Percentiles rank a stretch among this genome's conserved stretches.
Conservation (phyloP, 2,797 vertebrate genomes). For the Todus mexicanus region DNA sequence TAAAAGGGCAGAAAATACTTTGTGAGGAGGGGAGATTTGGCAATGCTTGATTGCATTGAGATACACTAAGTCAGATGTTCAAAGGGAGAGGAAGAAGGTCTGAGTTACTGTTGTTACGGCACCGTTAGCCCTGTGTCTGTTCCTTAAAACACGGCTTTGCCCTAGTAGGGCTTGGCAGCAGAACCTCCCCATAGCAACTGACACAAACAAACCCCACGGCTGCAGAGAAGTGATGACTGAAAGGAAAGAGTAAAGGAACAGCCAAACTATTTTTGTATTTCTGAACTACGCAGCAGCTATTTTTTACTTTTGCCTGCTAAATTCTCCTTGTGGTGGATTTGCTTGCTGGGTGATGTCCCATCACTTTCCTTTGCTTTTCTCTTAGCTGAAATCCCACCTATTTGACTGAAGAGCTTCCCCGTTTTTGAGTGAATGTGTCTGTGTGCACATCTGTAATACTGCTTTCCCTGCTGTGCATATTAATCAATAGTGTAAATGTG, state of each 20-base stretch:
- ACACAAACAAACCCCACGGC: constrained; percentile 40
- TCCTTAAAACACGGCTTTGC: background rate
- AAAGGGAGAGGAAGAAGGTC: background rate
- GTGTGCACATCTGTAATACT: background rate
- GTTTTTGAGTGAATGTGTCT: background rate
- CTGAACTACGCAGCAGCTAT: background rate
- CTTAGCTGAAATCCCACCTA: background rate
- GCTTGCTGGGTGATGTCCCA: background rate
- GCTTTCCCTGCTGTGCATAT: background rate
- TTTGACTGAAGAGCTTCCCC: background rate
- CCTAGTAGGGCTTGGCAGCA: background rate
- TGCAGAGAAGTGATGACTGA: background rate
- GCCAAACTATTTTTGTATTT: constrained; percentile 48
- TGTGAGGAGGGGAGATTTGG: fast-evolving
- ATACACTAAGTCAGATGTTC: background rate
- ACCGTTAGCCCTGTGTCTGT: background rate
- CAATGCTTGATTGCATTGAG: background rate
- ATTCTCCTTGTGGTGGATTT: background rate
- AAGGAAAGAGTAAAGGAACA: constrained; percentile 18
- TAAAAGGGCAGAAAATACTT: background rate
- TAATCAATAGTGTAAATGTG: background rate
- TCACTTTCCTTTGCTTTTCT: background rate
- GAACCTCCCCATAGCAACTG: constrained; percentile 46
- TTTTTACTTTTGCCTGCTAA: background rate
- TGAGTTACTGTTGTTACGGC: background rate